Percentiles rank a stretch among this genome's conserved stretches.
Conservation (phyloP, 2,113 vertebrate species). For the Balaenoptera acutorostrata region DNA sequence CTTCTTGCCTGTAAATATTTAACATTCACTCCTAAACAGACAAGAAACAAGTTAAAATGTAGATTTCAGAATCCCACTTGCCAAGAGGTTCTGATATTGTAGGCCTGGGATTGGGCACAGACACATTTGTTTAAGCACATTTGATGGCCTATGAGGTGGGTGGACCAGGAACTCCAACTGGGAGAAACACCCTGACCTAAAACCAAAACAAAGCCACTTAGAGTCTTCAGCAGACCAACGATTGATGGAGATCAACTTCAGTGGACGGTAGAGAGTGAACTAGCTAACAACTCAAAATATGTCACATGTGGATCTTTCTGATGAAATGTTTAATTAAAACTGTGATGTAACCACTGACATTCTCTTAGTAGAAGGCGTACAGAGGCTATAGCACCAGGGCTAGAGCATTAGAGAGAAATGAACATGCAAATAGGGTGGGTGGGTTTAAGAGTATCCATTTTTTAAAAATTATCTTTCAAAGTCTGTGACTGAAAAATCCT, state of each 20-base stretch:
- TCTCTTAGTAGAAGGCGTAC: neutral
- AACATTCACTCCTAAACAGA: neutral
- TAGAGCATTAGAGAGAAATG: neutral
- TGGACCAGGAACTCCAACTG: neutral
- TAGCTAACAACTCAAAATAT: neutral
- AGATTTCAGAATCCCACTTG: neutral
- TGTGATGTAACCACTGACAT: neutral
- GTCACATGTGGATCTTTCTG: neutral
- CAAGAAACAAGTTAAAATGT: neutral
- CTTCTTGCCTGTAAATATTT: neutral
- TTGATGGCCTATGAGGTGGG: neutral
- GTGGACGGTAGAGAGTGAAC: neutral
- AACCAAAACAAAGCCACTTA: neutral
- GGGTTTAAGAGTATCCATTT: neutral
- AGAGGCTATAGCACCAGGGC: no score
- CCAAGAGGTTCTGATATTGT: neutral
- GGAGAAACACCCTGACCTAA: neutral
- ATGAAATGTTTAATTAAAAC: neutral
- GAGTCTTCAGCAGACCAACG: neutral
- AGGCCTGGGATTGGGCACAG: neutral
- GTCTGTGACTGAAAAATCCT: neutral
- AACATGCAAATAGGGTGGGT: accelerated
- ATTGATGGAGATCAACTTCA: neutral
- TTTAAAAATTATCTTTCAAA: neutral
- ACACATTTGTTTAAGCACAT: neutral